phyloP scores from a whole-genome alignment of 35 echinoderm and acorn worm genomes.

The Hemicentrotus pulcherrimus region DNA sequence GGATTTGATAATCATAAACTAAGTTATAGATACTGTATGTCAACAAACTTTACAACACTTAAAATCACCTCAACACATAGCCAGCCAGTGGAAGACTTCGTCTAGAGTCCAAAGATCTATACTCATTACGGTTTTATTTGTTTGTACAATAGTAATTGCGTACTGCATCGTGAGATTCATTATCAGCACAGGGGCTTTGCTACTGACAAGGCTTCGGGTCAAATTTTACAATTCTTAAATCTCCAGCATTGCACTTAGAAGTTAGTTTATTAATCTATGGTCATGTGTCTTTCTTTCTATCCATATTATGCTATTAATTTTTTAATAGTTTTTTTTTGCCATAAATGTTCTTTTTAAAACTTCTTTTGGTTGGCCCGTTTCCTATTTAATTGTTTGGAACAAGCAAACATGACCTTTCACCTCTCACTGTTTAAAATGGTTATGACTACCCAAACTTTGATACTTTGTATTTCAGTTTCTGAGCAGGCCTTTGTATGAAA shows the following conservation, averaged over 20 bases:
- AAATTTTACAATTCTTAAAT: not conserved
- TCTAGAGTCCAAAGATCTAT: not conserved
- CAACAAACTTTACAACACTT: not conserved
- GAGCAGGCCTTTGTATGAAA: too few species aligned
- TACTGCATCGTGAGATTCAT: not conserved
- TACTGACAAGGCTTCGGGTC: not conserved
- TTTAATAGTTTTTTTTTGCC: too few species aligned
- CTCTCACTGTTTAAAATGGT: too few species aligned
- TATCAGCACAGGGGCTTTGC: not conserved
- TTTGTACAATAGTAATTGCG: not conserved
- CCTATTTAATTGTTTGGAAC: too few species aligned
- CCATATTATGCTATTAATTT: not conserved
- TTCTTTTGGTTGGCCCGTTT: too few species aligned
- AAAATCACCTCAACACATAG: not conserved
- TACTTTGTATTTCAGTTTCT: too few species aligned
- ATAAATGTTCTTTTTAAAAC: too few species aligned
- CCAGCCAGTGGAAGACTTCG: not conserved
- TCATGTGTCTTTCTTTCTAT: too few species aligned
- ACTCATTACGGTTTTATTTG: not conserved
- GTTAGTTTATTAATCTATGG: too few species aligned
- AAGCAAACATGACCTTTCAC: too few species aligned
- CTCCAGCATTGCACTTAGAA: too few species aligned
- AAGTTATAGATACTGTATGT: not conserved
- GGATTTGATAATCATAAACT: not conserved
- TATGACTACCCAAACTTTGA: too few species aligned